Evolutionary conservation across 2,797 vertebrate genomes (phyloP).

Genomic region (Paratrypauchen microcephalus): DNA sequence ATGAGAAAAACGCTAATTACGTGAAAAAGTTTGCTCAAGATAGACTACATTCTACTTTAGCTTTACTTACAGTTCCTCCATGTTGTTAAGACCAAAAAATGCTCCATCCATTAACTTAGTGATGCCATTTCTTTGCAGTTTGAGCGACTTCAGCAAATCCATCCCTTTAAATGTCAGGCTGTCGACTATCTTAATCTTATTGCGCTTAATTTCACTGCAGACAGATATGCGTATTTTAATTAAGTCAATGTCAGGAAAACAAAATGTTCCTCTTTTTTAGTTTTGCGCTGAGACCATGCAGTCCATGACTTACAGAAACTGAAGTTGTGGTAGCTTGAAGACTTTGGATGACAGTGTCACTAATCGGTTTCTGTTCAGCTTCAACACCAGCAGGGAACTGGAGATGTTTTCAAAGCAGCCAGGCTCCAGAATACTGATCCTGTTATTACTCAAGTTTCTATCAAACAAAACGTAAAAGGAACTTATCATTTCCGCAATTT

Average conservation of each 20-base stretch:
- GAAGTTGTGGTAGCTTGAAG: constrained; percentile 90
- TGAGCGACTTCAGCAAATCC: constrained; percentile 91
- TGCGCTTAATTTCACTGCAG: constrained; percentile 92
- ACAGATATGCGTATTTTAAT: neutral
- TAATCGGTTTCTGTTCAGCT: constrained; percentile 93
- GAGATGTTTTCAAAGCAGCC: constrained; percentile 97
- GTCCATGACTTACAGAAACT: constrained; percentile 87
- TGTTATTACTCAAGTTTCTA: constrained; percentile 97
- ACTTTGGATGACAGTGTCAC: constrained; percentile 87
- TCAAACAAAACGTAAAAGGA: constrained; percentile 40
- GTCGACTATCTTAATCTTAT: constrained; percentile 93
- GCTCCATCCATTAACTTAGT: constrained; percentile 95
- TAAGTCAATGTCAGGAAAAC: neutral
- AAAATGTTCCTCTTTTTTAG: neutral
- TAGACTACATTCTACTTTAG: neutral
- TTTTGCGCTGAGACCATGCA: neutral
- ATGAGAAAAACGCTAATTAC: constrained; percentile 9
- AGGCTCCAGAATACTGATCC: constrained; percentile 88
- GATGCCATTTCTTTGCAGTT: constrained; percentile 95
- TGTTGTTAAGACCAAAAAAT: constrained; percentile 95
- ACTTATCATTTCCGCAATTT: no score
- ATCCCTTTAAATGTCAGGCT: constrained; percentile 96
- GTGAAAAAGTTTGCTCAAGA: neutral
- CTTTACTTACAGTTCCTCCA: constrained; percentile 92
- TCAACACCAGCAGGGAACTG: constrained; percentile 88